These are phyloP conservation scores for Popillia japonica DNA, from an alignment of 1,140 invertebrate species.

Conservation along the genomic window DNA sequence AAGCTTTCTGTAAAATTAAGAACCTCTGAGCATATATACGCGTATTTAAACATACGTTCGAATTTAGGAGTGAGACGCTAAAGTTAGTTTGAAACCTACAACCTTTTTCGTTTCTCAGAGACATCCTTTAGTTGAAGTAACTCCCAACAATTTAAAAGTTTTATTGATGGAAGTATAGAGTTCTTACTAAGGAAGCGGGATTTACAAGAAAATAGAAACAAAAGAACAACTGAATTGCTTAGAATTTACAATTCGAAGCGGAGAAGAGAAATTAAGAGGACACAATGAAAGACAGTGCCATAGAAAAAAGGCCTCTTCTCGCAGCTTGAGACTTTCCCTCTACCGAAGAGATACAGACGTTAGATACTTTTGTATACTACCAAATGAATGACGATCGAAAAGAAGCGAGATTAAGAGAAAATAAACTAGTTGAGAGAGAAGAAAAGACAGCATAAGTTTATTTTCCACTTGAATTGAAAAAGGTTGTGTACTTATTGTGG, in stretches of 20 bases:
- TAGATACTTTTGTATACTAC: not conserved
- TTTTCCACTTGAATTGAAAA: not conserved
- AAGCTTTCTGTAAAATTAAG: no score
- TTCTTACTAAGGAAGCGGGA: not conserved
- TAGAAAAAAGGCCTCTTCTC: not conserved
- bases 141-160: slow-evolving; percentile 6
- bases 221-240: not conserved
- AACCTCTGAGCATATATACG: no score
- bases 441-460: not conserved
- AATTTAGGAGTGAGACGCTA: no score
- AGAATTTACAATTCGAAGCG: not conserved
- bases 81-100: no score
- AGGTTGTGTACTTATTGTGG: not conserved
- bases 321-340: not conserved
- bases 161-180: not conserved
- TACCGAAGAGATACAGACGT: not conserved
- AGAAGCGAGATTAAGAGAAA: not conserved
- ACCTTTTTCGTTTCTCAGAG: no score
- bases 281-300: not conserved
- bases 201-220: no score
- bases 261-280: not conserved
- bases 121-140: not conserved
- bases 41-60: no score
- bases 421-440: not conserved
- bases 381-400: slow-evolving; percentile 1